These are phyloP conservation scores for Apteryx mantelli DNA, from an alignment of 2,113 vertebrate species.

Conservation along the genomic window DNA sequence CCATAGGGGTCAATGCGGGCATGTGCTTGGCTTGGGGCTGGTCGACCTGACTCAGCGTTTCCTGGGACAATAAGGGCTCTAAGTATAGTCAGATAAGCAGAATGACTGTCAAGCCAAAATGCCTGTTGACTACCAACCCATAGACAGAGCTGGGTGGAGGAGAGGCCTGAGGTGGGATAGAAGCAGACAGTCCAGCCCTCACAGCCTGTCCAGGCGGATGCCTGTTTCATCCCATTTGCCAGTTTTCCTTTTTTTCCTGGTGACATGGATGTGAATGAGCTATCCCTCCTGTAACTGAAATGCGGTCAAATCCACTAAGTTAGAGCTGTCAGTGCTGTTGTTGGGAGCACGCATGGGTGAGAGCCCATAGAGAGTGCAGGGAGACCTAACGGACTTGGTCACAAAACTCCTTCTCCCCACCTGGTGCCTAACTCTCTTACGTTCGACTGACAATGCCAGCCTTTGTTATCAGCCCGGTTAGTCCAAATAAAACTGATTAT, in stretches of 20 bases:
- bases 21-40: not conserved
- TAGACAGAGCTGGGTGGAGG: not conserved
- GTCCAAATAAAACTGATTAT: not conserved
- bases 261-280: not conserved
- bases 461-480: not conserved
- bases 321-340: not conserved
- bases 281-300: not conserved
- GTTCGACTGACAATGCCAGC: not conserved
- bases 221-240: not conserved
- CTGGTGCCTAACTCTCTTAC: not conserved
- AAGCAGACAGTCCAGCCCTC: too few species aligned
- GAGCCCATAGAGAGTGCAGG: not conserved
- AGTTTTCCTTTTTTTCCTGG: not conserved
- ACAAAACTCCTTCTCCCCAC: not conserved
- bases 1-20: not conserved
- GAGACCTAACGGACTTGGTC: not conserved
- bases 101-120: not conserved
- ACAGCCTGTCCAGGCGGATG: not conserved
- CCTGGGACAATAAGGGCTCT: not conserved
- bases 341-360: fast-evolving
- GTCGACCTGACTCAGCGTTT: not conserved
- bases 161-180: not conserved
- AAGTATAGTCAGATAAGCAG: not conserved
- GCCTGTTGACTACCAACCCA: not conserved
- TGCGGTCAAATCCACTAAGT: not conserved